Evolutionary conservation across 2,888 invertebrate species (phyloP), one percentile per base, ranked within the genome.

Genomic region (Anagyrus pseudococci): DNA sequence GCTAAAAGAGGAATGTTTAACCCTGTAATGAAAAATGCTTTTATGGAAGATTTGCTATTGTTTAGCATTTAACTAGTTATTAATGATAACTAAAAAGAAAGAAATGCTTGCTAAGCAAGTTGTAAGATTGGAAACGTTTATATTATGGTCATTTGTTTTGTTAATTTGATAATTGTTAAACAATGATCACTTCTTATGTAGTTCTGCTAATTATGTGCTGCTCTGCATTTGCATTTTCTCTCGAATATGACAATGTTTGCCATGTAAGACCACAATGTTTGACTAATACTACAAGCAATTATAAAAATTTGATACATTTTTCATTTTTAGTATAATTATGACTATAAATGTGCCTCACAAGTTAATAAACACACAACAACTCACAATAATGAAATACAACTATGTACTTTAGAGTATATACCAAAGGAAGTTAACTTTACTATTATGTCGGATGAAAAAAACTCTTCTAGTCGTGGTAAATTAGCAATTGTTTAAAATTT

Each of bases 401-500:
- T 17, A 44, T 67, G 67, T 41, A 59, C 25, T 46, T 29, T 10
- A 49, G 57, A 67, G 23, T 17, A 58, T 52, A 41, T 67, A 63
- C 65, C 65, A 66, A 62, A 66, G 41, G 58, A 58, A 4, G 58
- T 60, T 41, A 33, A 8, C 10, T 54, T 60, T 54, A 58, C 49
- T 48, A 57, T 63, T 37, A 67, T 67, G 65, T 50, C 10, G 33
- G 58, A 64, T 62, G 62, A 62, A 55, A 62, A 58, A 26, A 63
- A 63, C 37, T 44, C 50, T 57, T 58, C 67, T 47, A 48, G 56
- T 63, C 56, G 29, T 13, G 67, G 67, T 66, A 62, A n/a, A 8
- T 46, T 8, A 8, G 15, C 8, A 15, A 37, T 29, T 29, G 29
- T 29, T 4, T 29, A 29, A 29, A 29, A 4, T 29, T 7, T 29